These are phyloP conservation scores for Acropora tenuis DNA, from an alignment of 64 coral and sea anemone species.

Conservation along the genomic window DNA sequence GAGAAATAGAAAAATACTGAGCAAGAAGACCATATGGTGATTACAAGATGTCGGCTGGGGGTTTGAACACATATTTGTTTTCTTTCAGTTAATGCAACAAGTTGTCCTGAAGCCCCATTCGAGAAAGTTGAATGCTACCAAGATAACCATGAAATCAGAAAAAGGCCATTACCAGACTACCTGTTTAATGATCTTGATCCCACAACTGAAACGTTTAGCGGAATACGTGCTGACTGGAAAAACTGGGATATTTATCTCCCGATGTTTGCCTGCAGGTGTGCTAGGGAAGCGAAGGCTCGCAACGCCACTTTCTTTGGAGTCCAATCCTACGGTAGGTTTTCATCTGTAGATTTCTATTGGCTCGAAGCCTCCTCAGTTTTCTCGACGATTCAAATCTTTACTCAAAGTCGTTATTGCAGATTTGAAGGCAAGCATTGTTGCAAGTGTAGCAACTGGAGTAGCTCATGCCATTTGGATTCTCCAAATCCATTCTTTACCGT, in stretches of 20 bases:
- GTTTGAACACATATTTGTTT: neutral
- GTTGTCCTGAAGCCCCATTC: constrained; percentile 5
- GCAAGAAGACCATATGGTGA: too few relatives aligned
- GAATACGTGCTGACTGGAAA: constrained; percentile 51
- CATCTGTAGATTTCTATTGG: too few relatives aligned
- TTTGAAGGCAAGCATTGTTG: too few relatives aligned
- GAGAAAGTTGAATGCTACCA: constrained; percentile 51
- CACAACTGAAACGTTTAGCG: constrained; percentile 22
- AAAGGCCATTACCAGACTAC: constrained; percentile 63
- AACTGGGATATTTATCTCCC: constrained; percentile 70
- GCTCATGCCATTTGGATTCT: too few relatives aligned
- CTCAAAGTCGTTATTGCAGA: too few relatives aligned
- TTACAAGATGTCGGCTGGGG: neutral
- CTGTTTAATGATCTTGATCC: constrained; percentile 71
- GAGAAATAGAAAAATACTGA: too few relatives aligned
- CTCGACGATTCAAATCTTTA: too few relatives aligned
- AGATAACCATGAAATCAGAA: neutral
- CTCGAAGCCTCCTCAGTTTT: too few relatives aligned
- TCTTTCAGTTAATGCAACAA: constrained; percentile 21
- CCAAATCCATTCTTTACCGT: too few relatives aligned
- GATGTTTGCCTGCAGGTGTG: constrained; percentile 69
- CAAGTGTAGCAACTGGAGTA: too few relatives aligned
- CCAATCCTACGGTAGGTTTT: constrained; percentile 30
- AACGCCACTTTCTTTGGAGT: constrained; percentile 62
- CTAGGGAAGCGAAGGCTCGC: constrained; percentile 31